Conservation (phyloP, 2,888 invertebrate genomes). For the Tanytarsus gracilentus region DNA sequence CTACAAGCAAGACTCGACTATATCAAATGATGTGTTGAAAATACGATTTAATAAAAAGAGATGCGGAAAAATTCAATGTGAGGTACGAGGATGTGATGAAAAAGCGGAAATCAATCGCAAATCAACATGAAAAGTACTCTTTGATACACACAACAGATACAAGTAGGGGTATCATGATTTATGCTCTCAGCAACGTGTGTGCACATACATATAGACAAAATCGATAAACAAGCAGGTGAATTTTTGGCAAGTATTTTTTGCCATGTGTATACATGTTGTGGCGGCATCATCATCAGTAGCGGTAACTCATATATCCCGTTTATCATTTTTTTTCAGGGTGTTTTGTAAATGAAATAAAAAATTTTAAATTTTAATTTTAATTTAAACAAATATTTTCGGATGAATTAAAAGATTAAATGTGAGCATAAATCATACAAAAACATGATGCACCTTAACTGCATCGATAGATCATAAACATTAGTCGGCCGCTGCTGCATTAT, state of each 20-base stretch:
- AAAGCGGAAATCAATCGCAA: constrained; percentile 24
- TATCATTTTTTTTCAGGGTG: not conserved
- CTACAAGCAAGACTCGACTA: not conserved
- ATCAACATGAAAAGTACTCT: constrained; percentile 14
- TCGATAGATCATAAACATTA: not conserved
- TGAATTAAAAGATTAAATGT: too few species aligned
- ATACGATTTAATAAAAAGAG: not conserved
- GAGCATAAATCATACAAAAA: too few species aligned
- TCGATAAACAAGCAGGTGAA: constrained; percentile 13
- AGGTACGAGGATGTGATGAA: not conserved
- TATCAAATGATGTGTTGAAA: constrained; percentile 19
- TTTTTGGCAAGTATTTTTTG: not conserved
- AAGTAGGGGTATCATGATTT: constrained; percentile 20
- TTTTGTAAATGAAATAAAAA: too few species aligned
- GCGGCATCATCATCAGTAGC: not conserved
- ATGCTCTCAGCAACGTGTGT: not conserved
- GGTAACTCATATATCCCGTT: not conserved
- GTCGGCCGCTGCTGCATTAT: constrained; percentile 7
- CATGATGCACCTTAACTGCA: not conserved
- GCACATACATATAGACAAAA: constrained; percentile 19
- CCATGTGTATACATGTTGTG: not conserved
- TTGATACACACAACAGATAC: not conserved
- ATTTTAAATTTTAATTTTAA: too few species aligned
- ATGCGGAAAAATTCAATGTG: not conserved
- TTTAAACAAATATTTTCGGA: too few species aligned